A percentile compares a stretch with the other conserved stretches of the same genome.
Conservation (phyloP, 35 echinoderm and acorn worm genomes). For the Acanthaster planci region DNA sequence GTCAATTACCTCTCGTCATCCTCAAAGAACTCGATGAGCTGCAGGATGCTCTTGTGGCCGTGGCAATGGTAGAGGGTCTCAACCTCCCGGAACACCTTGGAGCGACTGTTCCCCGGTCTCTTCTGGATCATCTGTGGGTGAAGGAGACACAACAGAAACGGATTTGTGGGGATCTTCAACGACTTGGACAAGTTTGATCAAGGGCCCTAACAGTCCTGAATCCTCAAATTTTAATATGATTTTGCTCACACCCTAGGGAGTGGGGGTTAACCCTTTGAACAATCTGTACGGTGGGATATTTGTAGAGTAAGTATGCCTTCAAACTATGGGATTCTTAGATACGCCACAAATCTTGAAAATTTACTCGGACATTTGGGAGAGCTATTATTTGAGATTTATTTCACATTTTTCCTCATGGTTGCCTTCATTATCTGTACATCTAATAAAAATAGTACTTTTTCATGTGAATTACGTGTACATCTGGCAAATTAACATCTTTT, state of each 20-base stretch:
- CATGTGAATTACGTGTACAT: too few species aligned
- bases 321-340: too few species aligned
- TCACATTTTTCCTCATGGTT: too few species aligned
- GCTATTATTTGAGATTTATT: too few species aligned
- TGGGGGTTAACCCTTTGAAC: neutral
- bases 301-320: too few species aligned
- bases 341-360: too few species aligned
- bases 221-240: too few species aligned
- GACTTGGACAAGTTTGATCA: neutral
- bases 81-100: slow-evolving; percentile 94
- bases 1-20: slow-evolving; percentile 88
- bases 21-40: slow-evolving; percentile 98
- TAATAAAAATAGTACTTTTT: too few species aligned
- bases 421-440: too few species aligned
- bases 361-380: too few species aligned
- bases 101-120: slow-evolving; percentile 87
- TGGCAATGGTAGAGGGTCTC: slow-evolving; percentile 97
- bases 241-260: too few species aligned
- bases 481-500: too few species aligned
- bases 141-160: neutral
- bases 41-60: slow-evolving; percentile 94
- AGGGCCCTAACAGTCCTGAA: neutral
- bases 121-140: slow-evolving; percentile 67
- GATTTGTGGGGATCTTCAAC: neutral
- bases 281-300: neutral